A percentile compares a stretch with the other conserved stretches of the same genome.
Evolutionary conservation across 2,888 invertebrate genomes (phyloP).

Genomic region (Phragmatobia fuliginosa): DNA sequence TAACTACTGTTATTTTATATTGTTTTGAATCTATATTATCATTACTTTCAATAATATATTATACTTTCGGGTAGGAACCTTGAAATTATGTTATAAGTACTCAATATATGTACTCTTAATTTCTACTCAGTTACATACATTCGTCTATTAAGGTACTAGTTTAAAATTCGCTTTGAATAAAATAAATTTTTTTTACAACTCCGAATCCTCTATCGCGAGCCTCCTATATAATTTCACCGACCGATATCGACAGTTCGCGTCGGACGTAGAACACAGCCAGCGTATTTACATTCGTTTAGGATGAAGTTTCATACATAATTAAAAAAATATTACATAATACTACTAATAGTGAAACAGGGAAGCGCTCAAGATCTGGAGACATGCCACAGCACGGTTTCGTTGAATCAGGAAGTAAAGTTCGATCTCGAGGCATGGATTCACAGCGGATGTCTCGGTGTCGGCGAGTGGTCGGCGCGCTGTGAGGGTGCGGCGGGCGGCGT

Average conservation of each 20-base stretch:
- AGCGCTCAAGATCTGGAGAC: conserved; percentile 29
- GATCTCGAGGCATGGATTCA: conserved; percentile 58
- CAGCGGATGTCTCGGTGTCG: conserved; percentile 78
- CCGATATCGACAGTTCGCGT: not conserved
- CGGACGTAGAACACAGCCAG: conserved; percentile 9
- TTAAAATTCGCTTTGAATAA: conserved; percentile 59
- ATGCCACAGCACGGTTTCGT: conserved; percentile 15
- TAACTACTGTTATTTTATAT: conserved; percentile 68
- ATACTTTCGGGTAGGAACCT: conserved; percentile 83
- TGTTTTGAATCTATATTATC: conserved; percentile 67
- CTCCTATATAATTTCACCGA: not conserved
- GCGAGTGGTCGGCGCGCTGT: conserved; percentile 69
- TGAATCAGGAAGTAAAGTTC: conserved; percentile 27
- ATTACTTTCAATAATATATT: conserved; percentile 65
- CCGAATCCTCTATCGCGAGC: conserved; percentile 15
- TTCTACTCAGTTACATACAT: conserved; percentile 61
- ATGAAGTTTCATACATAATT: not conserved
- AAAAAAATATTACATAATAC: not conserved
- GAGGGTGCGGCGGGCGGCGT: conserved; percentile 49
- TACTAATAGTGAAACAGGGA: conserved; percentile 1
- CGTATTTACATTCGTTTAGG: not conserved
- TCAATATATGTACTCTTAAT: conserved; percentile 43
- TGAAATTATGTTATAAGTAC: conserved; percentile 68
- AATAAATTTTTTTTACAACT: conserved; percentile 39
- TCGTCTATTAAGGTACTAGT: conserved; percentile 65